phyloP scores from a whole-genome alignment of 2,888 invertebrate genomes.

The Steinernema scapterisci region DNA sequence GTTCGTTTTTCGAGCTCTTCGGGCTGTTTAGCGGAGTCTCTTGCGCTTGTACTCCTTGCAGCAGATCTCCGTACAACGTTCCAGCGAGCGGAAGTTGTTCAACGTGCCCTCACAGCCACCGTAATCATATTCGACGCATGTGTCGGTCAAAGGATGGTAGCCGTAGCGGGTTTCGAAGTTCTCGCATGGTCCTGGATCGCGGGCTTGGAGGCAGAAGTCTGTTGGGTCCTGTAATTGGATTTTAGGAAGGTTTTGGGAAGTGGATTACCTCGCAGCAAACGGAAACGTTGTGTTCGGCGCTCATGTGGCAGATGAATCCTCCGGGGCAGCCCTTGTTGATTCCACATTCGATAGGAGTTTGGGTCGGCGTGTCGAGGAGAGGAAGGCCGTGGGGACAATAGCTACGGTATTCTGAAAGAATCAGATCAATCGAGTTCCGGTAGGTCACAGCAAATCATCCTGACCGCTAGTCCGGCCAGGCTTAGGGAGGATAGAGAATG shows the following conservation, averaged over 20 bases:
- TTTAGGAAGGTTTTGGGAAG: not conserved
- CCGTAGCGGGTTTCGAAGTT: slow-evolving; percentile 56
- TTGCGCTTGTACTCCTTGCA: slow-evolving; percentile 63
- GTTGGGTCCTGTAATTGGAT: slow-evolving; percentile 57
- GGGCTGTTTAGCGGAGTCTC: slow-evolving; percentile 29
- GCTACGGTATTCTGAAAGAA: slow-evolving; percentile 52
- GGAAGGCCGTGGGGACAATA: slow-evolving; percentile 65
- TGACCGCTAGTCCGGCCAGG: no score
- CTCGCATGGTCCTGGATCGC: slow-evolving; percentile 62
- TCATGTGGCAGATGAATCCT: slow-evolving; percentile 65
- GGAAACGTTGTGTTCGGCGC: slow-evolving; percentile 58
- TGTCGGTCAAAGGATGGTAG: slow-evolving; percentile 59
- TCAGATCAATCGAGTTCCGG: no score
- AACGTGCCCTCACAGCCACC: slow-evolving; percentile 65
- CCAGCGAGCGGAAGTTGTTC: slow-evolving; percentile 63
- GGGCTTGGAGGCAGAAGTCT: slow-evolving; percentile 61
- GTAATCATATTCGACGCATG: slow-evolving; percentile 61
- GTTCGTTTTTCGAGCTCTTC: no score
- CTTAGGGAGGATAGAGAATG: not conserved
- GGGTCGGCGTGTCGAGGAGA: slow-evolving; percentile 47
- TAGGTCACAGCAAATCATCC: no score
- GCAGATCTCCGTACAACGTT: slow-evolving; percentile 65
- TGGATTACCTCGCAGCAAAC: slow-evolving; percentile 60
- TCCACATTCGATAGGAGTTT: slow-evolving; percentile 57
- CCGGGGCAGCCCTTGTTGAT: slow-evolving; percentile 60